Conservation (phyloP, 1,140 invertebrate species). For the Neoseiulus cucumeris region DNA sequence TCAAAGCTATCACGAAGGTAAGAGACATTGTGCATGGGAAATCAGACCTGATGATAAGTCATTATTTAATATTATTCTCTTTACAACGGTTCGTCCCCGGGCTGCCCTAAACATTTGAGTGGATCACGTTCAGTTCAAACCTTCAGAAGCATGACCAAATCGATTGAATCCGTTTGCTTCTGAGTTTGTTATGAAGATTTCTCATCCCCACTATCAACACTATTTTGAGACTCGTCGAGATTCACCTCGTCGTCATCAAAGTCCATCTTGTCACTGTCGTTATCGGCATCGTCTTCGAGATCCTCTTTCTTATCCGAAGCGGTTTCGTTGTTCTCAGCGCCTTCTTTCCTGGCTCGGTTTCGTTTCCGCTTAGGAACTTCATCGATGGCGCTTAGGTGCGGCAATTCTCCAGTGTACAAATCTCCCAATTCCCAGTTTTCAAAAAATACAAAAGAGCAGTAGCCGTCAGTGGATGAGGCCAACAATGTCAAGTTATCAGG, state of each 20-base stretch:
- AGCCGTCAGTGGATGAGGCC: slow-evolving; percentile 83
- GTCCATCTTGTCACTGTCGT: neutral
- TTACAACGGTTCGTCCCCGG: too few relatives aligned
- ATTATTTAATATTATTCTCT: too few relatives aligned
- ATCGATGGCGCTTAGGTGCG: neutral
- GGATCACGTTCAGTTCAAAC: too few relatives aligned
- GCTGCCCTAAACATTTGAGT: too few relatives aligned
- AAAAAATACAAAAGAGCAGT: slow-evolving; percentile 75
- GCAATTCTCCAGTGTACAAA: slow-evolving; percentile 29
- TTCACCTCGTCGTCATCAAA: neutral
- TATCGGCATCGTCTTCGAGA: neutral
- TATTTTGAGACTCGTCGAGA: neutral
- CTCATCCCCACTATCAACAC: neutral
- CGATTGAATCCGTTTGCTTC: too few relatives aligned
- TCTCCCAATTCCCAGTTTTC: slow-evolving; percentile 56
- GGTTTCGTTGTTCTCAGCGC: neutral
- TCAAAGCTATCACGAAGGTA: too few relatives aligned
- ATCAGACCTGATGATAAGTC: too few relatives aligned
- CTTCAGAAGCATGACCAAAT: too few relatives aligned
- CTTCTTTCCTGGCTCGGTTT: neutral
- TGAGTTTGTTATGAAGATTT: too few relatives aligned
- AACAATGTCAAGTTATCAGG: slow-evolving; percentile 55
- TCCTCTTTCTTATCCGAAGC: neutral
- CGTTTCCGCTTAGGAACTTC: slow-evolving; percentile 3
- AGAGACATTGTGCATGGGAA: too few relatives aligned